Percentiles rank a stretch among this genome's conserved stretches.
phyloP scores from a whole-genome alignment of 35 echinoderm and acorn worm species.

The Hemicentrotus pulcherrimus region DNA sequence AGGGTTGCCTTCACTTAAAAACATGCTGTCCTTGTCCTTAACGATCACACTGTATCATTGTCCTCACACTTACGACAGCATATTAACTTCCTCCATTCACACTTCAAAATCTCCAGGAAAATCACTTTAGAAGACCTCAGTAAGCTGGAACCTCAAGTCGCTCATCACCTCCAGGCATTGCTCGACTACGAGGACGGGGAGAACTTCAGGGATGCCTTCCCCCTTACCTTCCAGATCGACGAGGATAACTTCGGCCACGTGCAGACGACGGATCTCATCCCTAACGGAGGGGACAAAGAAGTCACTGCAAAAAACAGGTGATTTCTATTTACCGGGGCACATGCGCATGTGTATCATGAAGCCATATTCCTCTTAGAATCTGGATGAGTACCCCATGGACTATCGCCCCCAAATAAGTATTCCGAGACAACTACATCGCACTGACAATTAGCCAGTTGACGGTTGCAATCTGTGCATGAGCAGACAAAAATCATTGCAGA shows the following conservation, averaged over 20 bases:
- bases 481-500: no score
- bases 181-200: slow-evolving; percentile 83
- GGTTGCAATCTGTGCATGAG: no score
- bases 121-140: slow-evolving; percentile 83
- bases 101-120: slow-evolving; percentile 49
- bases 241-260: slow-evolving; percentile 73
- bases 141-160: slow-evolving; percentile 73
- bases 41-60: no score
- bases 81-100: not conserved
- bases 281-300: slow-evolving; percentile 2
- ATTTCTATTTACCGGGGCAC: not conserved
- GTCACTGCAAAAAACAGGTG: slow-evolving; percentile 88
- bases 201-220: slow-evolving; percentile 55
- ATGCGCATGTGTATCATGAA: no score
- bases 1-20: not conserved
- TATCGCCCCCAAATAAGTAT: no score
- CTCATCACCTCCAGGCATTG: slow-evolving; percentile 62
- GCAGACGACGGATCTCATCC: slow-evolving; percentile 69
- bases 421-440: no score
- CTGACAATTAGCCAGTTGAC: no score
- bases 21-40: not conserved
- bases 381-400: no score
- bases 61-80: no score
- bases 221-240: slow-evolving; percentile 65
- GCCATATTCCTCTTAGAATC: not conserved